phyloP scores from a whole-genome alignment of 2,797 vertebrate genomes.

The Lophius americanus region DNA sequence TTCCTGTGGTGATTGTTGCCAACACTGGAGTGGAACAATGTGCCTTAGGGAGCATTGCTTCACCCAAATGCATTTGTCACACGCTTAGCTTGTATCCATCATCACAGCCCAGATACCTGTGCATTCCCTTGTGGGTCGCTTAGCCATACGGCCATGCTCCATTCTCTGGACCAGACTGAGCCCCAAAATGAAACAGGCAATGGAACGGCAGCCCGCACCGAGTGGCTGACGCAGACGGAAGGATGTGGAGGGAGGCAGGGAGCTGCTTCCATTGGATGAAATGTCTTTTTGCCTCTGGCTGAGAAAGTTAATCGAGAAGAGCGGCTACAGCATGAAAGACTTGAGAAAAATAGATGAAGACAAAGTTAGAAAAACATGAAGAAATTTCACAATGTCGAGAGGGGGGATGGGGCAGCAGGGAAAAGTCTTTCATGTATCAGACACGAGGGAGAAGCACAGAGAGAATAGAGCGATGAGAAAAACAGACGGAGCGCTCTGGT shows the following conservation, averaged over 20 bases:
- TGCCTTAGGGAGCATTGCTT: constrained; percentile 61
- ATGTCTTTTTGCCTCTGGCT: constrained; percentile 61
- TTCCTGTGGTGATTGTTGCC: constrained; percentile 73
- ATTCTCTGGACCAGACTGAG: constrained; percentile 67
- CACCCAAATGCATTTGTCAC: constrained; percentile 87
- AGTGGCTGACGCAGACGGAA: constrained; percentile 57
- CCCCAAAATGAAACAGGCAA: constrained; percentile 76
- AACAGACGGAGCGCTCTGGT: constrained; percentile 48
- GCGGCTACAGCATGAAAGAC: constrained; percentile 77
- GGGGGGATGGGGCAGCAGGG: constrained; percentile 28
- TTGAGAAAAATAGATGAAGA: constrained; percentile 60
- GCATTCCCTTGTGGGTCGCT: constrained; percentile 68
- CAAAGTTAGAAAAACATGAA: constrained; percentile 50
- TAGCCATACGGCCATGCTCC: constrained; percentile 66
- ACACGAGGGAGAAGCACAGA: constrained; percentile 54
- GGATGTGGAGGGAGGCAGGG: constrained; percentile 34
- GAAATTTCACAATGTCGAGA: constrained; percentile 46
- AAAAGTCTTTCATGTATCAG: constrained; percentile 68
- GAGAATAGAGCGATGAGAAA: constrained; percentile 67
- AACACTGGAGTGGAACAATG: constrained; percentile 70
- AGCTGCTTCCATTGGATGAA: constrained; percentile 68
- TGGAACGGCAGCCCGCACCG: constrained; percentile 26
- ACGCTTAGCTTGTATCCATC: constrained; percentile 72
- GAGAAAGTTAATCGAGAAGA: constrained; percentile 70
- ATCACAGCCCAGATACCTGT: constrained; percentile 79